Evolutionary conservation across 2,888 invertebrate genomes (phyloP), one percentile per base, ranked within the genome.

Genomic region (Tyria jacobaeae): DNA sequence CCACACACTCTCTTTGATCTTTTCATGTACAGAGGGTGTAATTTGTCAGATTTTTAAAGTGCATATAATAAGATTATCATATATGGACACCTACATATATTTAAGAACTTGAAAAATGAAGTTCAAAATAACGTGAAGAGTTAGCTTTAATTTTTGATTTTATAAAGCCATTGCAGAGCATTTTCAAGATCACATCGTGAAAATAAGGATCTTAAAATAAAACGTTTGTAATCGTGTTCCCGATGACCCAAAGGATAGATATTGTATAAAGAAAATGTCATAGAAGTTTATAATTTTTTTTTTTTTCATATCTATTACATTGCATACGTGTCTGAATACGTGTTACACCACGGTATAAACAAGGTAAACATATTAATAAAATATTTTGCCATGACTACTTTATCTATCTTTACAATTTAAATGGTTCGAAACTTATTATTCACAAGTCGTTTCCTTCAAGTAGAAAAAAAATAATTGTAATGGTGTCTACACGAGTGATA

Each of bases 381-480:
- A 62, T 63, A 66, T 69, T 62, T 66, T 53, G 54, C 66, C 52
- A 50, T 64, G 68, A 70, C 71, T 60, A 65, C 62, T 62, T 66
- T 70, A 75, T 73, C 71, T 73, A 51, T 73, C 67, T 76, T 81
- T 76, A 77, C 68, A 76, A 81, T 76, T 80, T 78, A 79, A 83
- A 79, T 78, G 73, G 62, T 73, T 62, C 56, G 57, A 62, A 57
- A 71, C 75, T 90, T 90, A 78, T 86, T 89, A 91, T 90, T 90
- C 90, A 86, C 82, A 72, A 84, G 83, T 81, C 82, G 87, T 88
- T 87, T 83, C 84, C 87, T 84, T 81, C 82, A 78, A 84, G 86
- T 85, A 83, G 85, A 89, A 90, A 89, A 89, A 88, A 89, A 90
- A 89, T 90, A 89, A 89, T 91, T 90, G 87, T 90, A 89, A 91